A percentile compares a stretch with the other conserved stretches of the same genome.
Conservation (phyloP, 2,797 vertebrate genomes). For the Coranthus polyacanthus region DNA sequence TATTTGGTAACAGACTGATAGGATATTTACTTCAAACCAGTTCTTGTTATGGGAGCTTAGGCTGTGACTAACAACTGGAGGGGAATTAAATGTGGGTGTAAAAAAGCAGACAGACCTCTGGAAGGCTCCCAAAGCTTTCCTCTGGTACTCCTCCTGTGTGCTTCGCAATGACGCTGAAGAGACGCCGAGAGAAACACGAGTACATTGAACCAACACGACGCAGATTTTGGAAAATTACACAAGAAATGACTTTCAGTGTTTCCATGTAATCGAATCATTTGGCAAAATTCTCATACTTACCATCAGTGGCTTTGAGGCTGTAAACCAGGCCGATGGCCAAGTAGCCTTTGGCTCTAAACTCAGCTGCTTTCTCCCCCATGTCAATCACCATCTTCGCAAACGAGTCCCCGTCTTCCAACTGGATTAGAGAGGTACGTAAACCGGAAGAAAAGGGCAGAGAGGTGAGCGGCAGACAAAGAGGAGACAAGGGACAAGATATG, state of each 20-base stretch:
- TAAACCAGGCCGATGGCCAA: slow-evolving; percentile 94
- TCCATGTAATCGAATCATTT: not conserved
- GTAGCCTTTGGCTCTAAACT: slow-evolving; percentile 97
- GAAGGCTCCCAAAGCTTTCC: slow-evolving; percentile 96
- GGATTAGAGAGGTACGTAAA: slow-evolving; percentile 18
- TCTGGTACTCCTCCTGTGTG: slow-evolving; percentile 96
- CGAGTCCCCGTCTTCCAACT: slow-evolving; percentile 97
- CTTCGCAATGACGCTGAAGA: slow-evolving; percentile 93
- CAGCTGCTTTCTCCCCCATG: slow-evolving; percentile 94
- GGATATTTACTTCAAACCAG: not conserved
- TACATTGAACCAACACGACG: not conserved
- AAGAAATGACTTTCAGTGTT: not conserved
- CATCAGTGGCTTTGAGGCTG: slow-evolving; percentile 97
- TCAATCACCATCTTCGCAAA: slow-evolving; percentile 96
- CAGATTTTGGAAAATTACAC: not conserved
- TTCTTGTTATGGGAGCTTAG: too few relatives aligned
- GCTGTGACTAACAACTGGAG: slow-evolving; percentile 16
- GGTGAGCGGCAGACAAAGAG: not conserved
- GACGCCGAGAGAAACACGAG: slow-evolving; percentile 15
- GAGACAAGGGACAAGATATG: not conserved
- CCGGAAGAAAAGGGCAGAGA: not conserved
- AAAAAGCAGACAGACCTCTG: slow-evolving; percentile 88
- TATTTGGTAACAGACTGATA: not conserved
- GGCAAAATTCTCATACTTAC: slow-evolving; percentile 77
- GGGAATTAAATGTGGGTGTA: slow-evolving; percentile 29